Evolutionary conservation across 2,888 invertebrate species (phyloP).

Genomic region (Polia nebulosa): DNA sequence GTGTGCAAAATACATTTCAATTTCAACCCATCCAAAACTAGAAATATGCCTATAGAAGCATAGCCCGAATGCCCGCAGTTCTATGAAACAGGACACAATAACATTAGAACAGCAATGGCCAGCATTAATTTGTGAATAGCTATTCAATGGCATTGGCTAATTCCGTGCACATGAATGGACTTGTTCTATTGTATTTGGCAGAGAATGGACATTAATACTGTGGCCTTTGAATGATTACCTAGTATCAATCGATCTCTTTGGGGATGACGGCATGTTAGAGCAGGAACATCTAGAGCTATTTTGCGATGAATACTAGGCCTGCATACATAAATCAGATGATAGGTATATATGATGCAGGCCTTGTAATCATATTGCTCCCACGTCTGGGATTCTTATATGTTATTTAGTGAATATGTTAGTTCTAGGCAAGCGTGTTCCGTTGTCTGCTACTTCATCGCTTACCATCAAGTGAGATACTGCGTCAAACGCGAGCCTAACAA

Average conservation of each 20-base stretch:
- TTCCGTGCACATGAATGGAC: constrained; percentile 26
- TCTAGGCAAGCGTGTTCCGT: no score
- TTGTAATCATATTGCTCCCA: no score
- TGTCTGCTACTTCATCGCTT: no score
- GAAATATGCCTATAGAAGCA: neutral
- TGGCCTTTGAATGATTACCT: constrained; percentile 21
- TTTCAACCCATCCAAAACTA: neutral
- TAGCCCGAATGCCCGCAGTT: neutral
- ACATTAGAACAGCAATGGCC: neutral
- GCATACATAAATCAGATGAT: neutral
- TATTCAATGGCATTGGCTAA: constrained; percentile 6
- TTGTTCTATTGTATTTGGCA: constrained; percentile 14
- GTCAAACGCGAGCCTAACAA: no score
- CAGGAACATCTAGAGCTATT: neutral
- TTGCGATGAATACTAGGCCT: neutral
- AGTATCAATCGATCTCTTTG: constrained; percentile 11
- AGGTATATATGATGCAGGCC: no score
- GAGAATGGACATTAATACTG: constrained; percentile 26
- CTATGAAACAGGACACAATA: constrained; percentile 20
- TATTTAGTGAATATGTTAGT: no score
- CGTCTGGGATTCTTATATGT: no score
- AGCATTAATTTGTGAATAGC: constrained; percentile 25
- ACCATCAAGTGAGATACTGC: no score
- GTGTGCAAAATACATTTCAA: no score
- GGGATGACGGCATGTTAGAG: neutral